These are phyloP conservation scores for Sminthurides bifidus DNA, from an alignment of 1,140 invertebrate species.

Conservation along the genomic window DNA sequence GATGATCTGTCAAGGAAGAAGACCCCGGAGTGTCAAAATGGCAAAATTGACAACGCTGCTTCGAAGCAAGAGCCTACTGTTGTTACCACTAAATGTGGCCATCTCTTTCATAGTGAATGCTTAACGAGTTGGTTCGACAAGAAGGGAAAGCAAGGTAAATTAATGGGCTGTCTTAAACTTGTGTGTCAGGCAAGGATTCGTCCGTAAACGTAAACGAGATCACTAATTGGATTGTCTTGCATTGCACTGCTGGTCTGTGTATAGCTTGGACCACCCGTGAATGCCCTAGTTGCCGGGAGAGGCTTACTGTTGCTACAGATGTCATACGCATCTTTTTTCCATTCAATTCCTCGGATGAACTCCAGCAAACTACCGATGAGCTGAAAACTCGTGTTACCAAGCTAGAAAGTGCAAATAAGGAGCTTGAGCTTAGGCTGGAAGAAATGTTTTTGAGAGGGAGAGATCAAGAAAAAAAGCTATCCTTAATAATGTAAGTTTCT, in stretches of 20 bases:
- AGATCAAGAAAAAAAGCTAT: conserved; percentile 7
- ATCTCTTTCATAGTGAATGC: conserved; percentile 22
- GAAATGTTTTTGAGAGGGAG: conserved; percentile 5
- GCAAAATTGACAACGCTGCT: not conserved
- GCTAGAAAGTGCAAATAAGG: conserved; percentile 5
- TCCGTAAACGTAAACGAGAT: not conserved
- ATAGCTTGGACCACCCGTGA: conserved; percentile 16
- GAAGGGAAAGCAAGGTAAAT: conserved; percentile 8
- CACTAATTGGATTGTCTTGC: not conserved
- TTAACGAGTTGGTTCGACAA: conserved; percentile 13
- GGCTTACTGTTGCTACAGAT: conserved; percentile 13
- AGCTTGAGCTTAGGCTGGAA: conserved; percentile 4
- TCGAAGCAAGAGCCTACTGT: not conserved
- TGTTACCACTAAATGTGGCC: conserved; percentile 22
- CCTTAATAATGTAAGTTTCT: no score
- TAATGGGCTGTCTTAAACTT: no score
- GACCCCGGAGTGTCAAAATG: not conserved
- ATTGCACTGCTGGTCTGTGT: not conserved
- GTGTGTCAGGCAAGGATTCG: not conserved
- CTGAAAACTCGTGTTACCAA: not conserved
- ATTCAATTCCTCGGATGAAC: conserved; percentile 5
- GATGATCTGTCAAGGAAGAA: conserved; percentile 2
- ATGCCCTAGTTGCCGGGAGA: conserved; percentile 15
- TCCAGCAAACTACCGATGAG: not conserved
- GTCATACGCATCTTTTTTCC: conserved; percentile 17